Evolutionary conservation across 2,888 invertebrate species (phyloP), one percentile per base, ranked within the genome.

Genomic region (Zelleria hepariella): DNA sequence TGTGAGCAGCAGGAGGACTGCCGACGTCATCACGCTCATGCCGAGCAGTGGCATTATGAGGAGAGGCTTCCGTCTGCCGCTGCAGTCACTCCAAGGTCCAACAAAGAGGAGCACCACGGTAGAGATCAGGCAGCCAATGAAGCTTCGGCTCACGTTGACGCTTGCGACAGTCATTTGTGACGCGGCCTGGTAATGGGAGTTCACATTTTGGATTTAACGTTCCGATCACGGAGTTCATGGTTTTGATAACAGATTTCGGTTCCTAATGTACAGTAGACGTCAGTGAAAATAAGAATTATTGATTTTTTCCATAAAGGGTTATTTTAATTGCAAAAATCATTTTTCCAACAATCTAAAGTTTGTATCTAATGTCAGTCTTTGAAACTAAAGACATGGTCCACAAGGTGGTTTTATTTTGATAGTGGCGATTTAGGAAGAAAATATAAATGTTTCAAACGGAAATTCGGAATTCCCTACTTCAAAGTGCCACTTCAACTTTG

Each of bases 61-160:
- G 23, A 91, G 79, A 0, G 91, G 91, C 64, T 91, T 92, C 61
- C 91, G 78, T 42, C 90, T 74, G 0, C 91, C 91, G 63, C 90
- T 90, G 67, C 89, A 89, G 70, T 92, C 92, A 61, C 91, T 91
- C 92, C 92, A 92, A 1, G 92, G 91, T 0, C 92, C 92, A 32
- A 91, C 78, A 61, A 92, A 91, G 2, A 91, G 72, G 3, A 92
- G 80, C 0, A 92, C 79, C 0, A 90, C 72, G 0, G 94, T 92
- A 1, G 94, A 91, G 24, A 94, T 80, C 2, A 92, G 71, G 57
- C 79, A 75, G 23, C 87, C 88, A 48, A 87, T 71, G 65, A 88
- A 88, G 73, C 87, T 88, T 62, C 88, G 69, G 64, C 86, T 94
- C n/a, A 94, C 90, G 63, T 93, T 92, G 78, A 94, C 91, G 2